Conservation (phyloP, 2,797 vertebrate species). For the Manis javanica region DNA sequence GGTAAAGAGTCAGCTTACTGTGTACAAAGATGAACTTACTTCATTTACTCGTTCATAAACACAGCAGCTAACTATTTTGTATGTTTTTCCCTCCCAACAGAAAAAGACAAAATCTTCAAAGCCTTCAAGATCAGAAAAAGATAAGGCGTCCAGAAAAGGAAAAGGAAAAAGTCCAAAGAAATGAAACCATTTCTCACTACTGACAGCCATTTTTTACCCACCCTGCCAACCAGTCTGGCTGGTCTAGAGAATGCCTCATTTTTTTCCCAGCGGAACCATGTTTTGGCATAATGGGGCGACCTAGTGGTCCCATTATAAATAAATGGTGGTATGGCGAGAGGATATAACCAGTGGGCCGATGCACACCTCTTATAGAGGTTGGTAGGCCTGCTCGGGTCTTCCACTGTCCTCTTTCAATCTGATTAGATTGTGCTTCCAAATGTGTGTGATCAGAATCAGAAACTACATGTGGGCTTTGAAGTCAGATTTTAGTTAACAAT, state of each 20-base stretch:
- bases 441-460: conserved; percentile 41
- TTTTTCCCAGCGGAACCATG: conserved; percentile 27
- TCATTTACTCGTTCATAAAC: background rate
- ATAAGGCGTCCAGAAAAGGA: conserved; percentile 89
- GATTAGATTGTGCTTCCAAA: background rate
- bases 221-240: conserved; percentile 37
- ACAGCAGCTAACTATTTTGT: conserved; percentile 37
- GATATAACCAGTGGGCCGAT: background rate
- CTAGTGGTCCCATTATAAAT: background rate
- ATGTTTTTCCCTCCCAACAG: conserved; percentile 85
- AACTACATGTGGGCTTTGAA: background rate
- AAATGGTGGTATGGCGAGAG: background rate
- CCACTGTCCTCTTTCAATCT: background rate
- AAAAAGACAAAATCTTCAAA: conserved; percentile 93
- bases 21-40: background rate
- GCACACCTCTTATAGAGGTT: conserved; percentile 82
- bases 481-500: conserved; percentile 51
- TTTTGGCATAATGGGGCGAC: conserved; percentile 16
- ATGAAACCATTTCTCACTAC: conserved; percentile 35
- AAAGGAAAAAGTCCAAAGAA: conserved; percentile 90
- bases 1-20: background rate
- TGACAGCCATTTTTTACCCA: conserved; percentile 32
- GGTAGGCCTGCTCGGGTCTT: background rate
- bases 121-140: conserved; percentile 89
- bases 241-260: conserved; percentile 57